Conservation (phyloP, 2,888 invertebrate genomes). For the Argynnis bischoffii region DNA sequence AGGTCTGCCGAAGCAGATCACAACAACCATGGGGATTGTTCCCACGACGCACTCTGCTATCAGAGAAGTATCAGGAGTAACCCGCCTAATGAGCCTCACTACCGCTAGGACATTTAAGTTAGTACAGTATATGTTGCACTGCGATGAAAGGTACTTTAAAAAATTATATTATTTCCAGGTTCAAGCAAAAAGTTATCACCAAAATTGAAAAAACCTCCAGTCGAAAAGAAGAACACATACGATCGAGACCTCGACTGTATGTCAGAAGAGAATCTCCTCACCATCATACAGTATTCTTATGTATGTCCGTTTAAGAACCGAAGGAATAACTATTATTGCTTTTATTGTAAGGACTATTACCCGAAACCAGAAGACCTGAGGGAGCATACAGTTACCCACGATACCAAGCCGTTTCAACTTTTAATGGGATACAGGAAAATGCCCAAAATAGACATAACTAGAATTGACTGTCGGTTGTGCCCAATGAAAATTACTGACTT, state of each 20-base stretch:
- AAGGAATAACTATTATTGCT: conserved; percentile 73
- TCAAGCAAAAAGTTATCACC: conserved; percentile 14
- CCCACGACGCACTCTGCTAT: no score
- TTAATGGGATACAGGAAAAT: conserved; percentile 74
- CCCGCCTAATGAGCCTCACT: no score
- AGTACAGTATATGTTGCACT: no score
- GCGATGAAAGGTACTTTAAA: no score
- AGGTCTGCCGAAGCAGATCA: no score
- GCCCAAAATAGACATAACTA: conserved; percentile 72
- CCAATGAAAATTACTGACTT: conserved; percentile 64
- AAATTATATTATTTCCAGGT: conserved; percentile 21
- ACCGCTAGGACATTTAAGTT: no score
- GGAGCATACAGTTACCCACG: conserved; percentile 69
- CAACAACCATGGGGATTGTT: no score
- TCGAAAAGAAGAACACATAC: conserved; percentile 66
- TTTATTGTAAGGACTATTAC: conserved; percentile 74
- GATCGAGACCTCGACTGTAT: conserved; percentile 73
- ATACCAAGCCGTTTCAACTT: conserved; percentile 71
- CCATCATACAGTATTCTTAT: conserved; percentile 71
- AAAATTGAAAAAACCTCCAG: conserved; percentile 43
- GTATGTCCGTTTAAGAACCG: conserved; percentile 74
- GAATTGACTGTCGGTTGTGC: conserved; percentile 71
- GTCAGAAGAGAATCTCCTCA: conserved; percentile 72
- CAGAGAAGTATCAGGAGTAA: no score
- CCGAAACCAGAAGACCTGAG: conserved; percentile 71